Percentiles rank a stretch among this genome's conserved stretches.
Conservation (phyloP, 2,113 vertebrate species). For the Hydrochoerus hydrochaeris region DNA sequence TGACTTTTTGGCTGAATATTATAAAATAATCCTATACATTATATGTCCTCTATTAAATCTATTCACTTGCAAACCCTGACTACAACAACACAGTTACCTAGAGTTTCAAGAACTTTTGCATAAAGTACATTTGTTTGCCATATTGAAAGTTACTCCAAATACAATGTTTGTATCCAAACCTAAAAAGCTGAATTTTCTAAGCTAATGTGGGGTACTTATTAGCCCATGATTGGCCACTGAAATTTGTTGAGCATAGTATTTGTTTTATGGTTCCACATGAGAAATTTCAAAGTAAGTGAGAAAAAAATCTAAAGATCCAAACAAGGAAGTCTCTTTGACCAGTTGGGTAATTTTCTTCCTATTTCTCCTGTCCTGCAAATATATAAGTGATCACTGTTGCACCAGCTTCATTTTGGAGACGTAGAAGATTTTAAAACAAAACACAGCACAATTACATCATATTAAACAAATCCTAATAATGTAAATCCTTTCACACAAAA, state of each 20-base stretch:
- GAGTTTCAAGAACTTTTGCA: not conserved
- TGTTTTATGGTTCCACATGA: not conserved
- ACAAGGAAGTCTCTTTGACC: not conserved
- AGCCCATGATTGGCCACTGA: not conserved
- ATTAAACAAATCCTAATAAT: not conserved
- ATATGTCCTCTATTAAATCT: too few species aligned
- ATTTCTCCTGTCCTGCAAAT: not conserved
- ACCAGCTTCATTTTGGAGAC: not conserved
- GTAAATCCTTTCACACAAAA: not conserved
- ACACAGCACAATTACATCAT: not conserved
- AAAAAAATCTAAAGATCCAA: not conserved
- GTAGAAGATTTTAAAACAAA: not conserved
- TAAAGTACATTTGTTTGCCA: not conserved
- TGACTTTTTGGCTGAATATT: too few species aligned
- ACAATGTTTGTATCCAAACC: not conserved
- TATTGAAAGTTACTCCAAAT: not conserved
- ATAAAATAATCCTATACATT: too few species aligned
- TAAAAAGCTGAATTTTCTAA: not conserved
- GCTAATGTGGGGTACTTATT: not conserved
- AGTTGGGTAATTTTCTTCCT: not conserved
- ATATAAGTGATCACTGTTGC: not conserved
- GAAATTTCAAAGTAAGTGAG: not conserved
- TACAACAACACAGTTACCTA: not conserved
- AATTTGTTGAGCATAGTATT: not conserved
- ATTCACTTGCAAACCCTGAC: too few species aligned